These are phyloP conservation scores for Zaprionus capensis DNA, from an alignment of 1,140 invertebrate genomes.

Conservation along the genomic window DNA sequence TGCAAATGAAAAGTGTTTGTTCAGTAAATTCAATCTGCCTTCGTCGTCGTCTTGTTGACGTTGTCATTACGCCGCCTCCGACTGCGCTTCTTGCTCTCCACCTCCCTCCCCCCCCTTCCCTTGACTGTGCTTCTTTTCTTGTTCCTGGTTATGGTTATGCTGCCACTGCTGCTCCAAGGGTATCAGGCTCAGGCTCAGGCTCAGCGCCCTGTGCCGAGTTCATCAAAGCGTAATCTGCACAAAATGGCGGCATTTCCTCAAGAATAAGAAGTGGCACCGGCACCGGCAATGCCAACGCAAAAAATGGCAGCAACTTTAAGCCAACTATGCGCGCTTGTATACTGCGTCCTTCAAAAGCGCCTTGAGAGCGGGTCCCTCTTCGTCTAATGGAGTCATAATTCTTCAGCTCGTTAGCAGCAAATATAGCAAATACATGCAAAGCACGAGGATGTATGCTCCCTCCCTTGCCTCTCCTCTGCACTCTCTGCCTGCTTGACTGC, in stretches of 20 bases:
- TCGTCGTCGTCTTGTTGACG: slow-evolving; percentile 32
- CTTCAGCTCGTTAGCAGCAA: slow-evolving; percentile 79
- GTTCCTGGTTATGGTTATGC: slow-evolving; percentile 39
- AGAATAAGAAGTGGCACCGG: slow-evolving; percentile 13
- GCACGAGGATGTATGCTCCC: slow-evolving; percentile 68
- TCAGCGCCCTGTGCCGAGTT: slow-evolving; percentile 52
- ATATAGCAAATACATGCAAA: slow-evolving; percentile 76
- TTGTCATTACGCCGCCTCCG: slow-evolving; percentile 19
- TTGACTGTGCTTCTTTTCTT: background rate
- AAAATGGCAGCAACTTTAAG: slow-evolving; percentile 70
- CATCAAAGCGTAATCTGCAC: slow-evolving; percentile 82
- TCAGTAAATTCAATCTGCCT: slow-evolving; percentile 80
- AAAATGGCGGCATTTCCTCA: slow-evolving; percentile 77
- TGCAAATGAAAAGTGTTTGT: slow-evolving; percentile 82
- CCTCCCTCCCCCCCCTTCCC: background rate
- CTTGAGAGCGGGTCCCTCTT: slow-evolving; percentile 7
- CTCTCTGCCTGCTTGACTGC: background rate
- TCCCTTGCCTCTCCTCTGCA: background rate
- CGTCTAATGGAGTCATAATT: slow-evolving; percentile 78
- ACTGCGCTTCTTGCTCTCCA: background rate
- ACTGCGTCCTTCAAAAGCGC: background rate
- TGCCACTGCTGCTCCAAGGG: background rate
- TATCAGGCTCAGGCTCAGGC: slow-evolving; percentile 4
- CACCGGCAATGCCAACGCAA: background rate
- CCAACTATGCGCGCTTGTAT: slow-evolving; percentile 56